Evolutionary conservation across 2,888 invertebrate genomes (phyloP), one percentile per base, ranked within the genome.

Genomic region (Plagiodera versicolora): DNA sequence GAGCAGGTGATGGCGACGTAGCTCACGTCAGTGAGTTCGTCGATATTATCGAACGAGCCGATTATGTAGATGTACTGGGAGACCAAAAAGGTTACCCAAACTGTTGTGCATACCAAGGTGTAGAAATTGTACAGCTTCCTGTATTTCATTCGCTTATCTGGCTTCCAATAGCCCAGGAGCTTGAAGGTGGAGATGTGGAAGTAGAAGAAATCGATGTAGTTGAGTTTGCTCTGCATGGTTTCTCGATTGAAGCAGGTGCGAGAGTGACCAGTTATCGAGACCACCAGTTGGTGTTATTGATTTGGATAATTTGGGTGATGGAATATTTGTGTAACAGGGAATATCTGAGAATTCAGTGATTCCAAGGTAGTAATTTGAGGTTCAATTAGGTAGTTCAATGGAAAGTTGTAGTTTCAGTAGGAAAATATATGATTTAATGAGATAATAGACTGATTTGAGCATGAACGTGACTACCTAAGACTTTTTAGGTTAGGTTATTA

Each of bases 131-230:
- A 60, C 1, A 56, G 20, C 28, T 11, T 48, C 44, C 53, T 60
- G 16, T 28, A 53, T 28, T 16, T 51, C 56, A 56, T 60, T 16
- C 52, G 20, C 30, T 60, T 32, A 16, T 60, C 56, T 16, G 60
- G 60, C 53, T 44, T 60, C 56, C 56, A 60, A 19, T 44, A 60
- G 11, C 60, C 60, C 30, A 56, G 28, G 2, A 60, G 16, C 45
- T 56, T 60, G 47, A 55, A 55, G 9, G 51, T 51, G 11, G n/a
- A 17, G 6, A 35, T 35, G 18, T 51, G 51, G n/a, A 51, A 32
- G 1, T 32, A 51, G 17, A 51, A 51, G 18, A 35, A 51, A 11
- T 51, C 19, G 6, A 18, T 11, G 10, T 51, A 51, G 35, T 51
- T 35, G 17, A 51, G 16, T 16, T 18, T 11, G 9, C 14, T 30